A percentile compares a stretch with the other conserved stretches of the same genome.
Evolutionary conservation across 2,113 vertebrate species (phyloP).

Genomic region (Chloropsis hardwickii): DNA sequence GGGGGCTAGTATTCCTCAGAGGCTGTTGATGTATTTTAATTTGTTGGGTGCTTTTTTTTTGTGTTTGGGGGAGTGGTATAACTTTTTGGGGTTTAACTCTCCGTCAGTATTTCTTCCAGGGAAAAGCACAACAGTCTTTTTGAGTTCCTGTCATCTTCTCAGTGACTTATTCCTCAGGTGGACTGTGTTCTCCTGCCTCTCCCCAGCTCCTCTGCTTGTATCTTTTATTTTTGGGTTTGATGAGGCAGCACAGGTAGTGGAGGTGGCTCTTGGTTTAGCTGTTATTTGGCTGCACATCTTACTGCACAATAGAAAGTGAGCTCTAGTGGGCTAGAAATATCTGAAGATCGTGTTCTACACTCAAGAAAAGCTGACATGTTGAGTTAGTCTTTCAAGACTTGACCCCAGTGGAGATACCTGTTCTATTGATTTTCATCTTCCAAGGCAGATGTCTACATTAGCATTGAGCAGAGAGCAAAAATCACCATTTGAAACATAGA

Average conservation of each 20-base stretch:
- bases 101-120: neutral
- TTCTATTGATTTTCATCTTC: neutral
- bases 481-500: neutral
- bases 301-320: neutral
- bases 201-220: neutral
- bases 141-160: neutral
- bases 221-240: neutral
- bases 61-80: fast-evolving
- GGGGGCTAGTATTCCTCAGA: neutral
- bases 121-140: neutral
- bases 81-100: neutral
- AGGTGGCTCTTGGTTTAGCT: neutral
- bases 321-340: neutral
- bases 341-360: neutral
- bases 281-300: neutral
- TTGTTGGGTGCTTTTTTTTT: neutral
- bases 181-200: neutral
- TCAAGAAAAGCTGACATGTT: neutral
- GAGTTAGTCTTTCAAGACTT: neutral
- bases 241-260: neutral
- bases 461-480: neutral
- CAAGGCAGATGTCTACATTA: neutral
- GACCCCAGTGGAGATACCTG: neutral
- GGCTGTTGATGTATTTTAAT: neutral
- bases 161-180: neutral